phyloP scores from a whole-genome alignment of 2,888 invertebrate species.

The Pyralis farinalis region DNA sequence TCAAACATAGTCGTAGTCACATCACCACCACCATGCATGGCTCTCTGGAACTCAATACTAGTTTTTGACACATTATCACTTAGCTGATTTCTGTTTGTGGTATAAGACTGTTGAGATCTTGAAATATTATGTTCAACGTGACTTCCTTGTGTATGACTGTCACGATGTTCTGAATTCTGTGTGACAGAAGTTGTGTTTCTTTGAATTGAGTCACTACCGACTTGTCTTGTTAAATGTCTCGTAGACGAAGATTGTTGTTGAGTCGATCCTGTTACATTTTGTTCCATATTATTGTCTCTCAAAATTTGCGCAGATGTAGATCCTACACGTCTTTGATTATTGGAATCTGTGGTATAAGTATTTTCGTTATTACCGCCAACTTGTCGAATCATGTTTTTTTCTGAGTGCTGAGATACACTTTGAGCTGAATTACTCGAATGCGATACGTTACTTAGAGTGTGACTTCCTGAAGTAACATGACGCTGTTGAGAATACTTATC shows the following conservation, averaged over 20 bases:
- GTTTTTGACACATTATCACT: slow-evolving; percentile 73
- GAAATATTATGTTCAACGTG: slow-evolving; percentile 41
- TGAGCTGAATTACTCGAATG: slow-evolving; percentile 34
- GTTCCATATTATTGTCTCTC: slow-evolving; percentile 29
- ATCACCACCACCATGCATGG: slow-evolving; percentile 67
- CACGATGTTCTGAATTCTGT: slow-evolving; percentile 14
- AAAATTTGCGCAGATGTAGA: slow-evolving; percentile 21
- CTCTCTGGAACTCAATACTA: slow-evolving; percentile 77
- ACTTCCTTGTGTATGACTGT: slow-evolving; percentile 31
- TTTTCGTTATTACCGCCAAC: slow-evolving; percentile 27
- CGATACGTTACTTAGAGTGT: slow-evolving; percentile 28
- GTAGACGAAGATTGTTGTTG: slow-evolving; percentile 38
- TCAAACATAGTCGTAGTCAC: slow-evolving; percentile 34
- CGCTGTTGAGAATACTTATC: slow-evolving; percentile 25
- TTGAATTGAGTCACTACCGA: slow-evolving; percentile 38
- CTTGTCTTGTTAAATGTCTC: slow-evolving; percentile 24
- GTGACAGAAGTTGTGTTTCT: slow-evolving; percentile 30
- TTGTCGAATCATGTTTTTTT: slow-evolving; percentile 2
- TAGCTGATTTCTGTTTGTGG: slow-evolving; percentile 58
- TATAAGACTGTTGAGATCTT: slow-evolving; percentile 48
- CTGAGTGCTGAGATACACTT: slow-evolving; percentile 37
- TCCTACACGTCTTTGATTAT: slow-evolving; percentile 30
- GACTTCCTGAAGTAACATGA: slow-evolving; percentile 26
- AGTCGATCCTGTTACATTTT: slow-evolving; percentile 34
- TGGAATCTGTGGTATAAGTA: slow-evolving; percentile 26